These are phyloP conservation scores for Auanema sp. DNA, from an alignment of 2,888 invertebrate species.

Conservation along the genomic window DNA sequence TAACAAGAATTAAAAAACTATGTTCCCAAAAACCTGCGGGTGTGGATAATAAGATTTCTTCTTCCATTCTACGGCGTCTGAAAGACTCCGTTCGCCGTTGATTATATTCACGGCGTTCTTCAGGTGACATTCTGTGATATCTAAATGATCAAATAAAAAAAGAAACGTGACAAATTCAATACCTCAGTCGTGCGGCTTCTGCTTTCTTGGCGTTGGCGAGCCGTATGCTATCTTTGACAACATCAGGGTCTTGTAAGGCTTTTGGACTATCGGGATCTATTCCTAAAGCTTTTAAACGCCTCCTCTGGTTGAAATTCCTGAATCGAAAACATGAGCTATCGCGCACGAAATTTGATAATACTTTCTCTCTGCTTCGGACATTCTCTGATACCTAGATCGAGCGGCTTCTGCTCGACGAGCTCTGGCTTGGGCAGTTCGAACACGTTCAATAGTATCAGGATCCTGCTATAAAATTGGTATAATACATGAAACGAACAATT, in stretches of 20 bases:
- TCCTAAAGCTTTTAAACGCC: conserved; percentile 36
- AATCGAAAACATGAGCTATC: background rate
- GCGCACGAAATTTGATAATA: conserved; percentile 5
- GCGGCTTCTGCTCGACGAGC: conserved; percentile 56
- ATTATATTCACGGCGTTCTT: conserved; percentile 58
- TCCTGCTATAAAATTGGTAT: conserved; percentile 2
- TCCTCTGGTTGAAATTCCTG: conserved; percentile 35
- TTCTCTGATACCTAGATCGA: conserved; percentile 54
- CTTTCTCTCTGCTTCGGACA: conserved; percentile 41
- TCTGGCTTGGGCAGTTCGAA: conserved; percentile 15
- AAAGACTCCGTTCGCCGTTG: conserved; percentile 59
- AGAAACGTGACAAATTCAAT: background rate
- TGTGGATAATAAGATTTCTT: conserved; percentile 57
- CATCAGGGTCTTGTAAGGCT: conserved; percentile 3
- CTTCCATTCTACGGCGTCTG: conserved; percentile 47
- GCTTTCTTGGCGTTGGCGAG: conserved; percentile 41
- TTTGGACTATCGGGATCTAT: conserved; percentile 26
- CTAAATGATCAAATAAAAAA: conserved; percentile 18
- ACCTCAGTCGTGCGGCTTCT: conserved; percentile 41
- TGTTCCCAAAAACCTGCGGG: conserved; percentile 42
- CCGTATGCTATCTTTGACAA: conserved; percentile 14
- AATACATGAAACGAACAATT: background rate
- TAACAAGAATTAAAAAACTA: background rate
- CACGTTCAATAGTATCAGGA: conserved; percentile 6
- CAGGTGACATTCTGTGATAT: conserved; percentile 48